Conservation (phyloP, 2,888 invertebrate genomes). For the Priocnemis perturbator region DNA sequence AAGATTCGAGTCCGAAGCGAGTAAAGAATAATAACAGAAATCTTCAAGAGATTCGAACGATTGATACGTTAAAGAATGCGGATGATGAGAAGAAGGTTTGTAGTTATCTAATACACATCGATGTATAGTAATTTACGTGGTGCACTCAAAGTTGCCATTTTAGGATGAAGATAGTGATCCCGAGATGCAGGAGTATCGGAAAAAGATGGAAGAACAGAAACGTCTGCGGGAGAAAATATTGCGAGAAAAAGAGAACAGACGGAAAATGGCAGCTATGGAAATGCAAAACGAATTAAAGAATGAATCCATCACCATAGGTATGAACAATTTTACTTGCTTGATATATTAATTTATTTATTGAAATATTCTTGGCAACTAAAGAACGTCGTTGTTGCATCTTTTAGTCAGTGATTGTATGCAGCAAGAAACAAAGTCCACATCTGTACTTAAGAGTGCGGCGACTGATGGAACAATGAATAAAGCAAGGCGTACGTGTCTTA, state of each 20-base stretch:
- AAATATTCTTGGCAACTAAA: no score
- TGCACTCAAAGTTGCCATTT: conserved; percentile 1
- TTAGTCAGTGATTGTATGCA: conserved; percentile 54
- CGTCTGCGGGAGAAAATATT: conserved; percentile 74
- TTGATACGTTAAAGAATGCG: conserved; percentile 52
- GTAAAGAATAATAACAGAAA: conserved; percentile 60
- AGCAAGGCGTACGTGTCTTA: conserved; percentile 44
- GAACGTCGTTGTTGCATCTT: conserved; percentile 22
- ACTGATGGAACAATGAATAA: conserved; percentile 59
- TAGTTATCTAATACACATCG: background rate
- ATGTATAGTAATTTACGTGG: background rate
- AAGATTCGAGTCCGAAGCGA: conserved; percentile 65
- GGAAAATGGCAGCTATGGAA: conserved; percentile 73
- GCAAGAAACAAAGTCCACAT: conserved; percentile 54
- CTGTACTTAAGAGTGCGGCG: conserved; percentile 51
- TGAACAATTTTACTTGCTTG: conserved; percentile 8
- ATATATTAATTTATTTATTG: no score
- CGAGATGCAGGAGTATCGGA: conserved; percentile 74
- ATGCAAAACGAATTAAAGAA: conserved; percentile 62
- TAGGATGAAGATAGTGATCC: conserved; percentile 71
- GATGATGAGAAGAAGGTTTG: conserved; percentile 58
- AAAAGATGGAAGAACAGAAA: conserved; percentile 76
- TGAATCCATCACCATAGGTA: conserved; percentile 55
- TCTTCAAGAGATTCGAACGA: conserved; percentile 65
- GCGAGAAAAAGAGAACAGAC: conserved; percentile 74